phyloP scores from a whole-genome alignment of 2,888 invertebrate genomes.

The Harpalus rubripes region DNA sequence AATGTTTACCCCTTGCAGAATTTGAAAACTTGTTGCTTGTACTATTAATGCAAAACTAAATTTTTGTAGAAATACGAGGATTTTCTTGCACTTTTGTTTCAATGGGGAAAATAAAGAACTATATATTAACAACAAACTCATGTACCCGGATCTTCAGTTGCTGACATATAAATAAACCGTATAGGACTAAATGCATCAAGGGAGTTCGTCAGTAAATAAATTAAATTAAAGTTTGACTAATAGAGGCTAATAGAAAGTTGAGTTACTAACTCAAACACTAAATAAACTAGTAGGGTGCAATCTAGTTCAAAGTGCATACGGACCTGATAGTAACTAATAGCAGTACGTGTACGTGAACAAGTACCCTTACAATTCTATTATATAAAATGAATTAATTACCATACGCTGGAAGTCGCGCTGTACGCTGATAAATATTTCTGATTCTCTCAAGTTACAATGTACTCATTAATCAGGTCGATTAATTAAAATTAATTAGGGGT shows the following conservation, averaged over 20 bases:
- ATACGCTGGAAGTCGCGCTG: background rate
- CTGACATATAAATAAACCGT: background rate
- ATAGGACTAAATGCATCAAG: background rate
- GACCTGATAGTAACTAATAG: background rate
- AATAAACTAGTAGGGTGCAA: constrained; percentile 12
- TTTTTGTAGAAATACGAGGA: too few species aligned
- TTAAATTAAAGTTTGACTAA: constrained; percentile 6
- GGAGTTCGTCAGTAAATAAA: background rate
- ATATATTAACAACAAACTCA: too few species aligned
- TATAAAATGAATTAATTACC: background rate
- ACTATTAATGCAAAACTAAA: too few species aligned
- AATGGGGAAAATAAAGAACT: too few species aligned
- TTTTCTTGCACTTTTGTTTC: too few species aligned
- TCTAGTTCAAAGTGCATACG: constrained; percentile 15
- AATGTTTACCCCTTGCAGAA: too few species aligned
- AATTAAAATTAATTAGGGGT: constrained; percentile 29
- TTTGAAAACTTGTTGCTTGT: too few species aligned
- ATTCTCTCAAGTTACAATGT: constrained; percentile 28
- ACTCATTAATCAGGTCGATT: constrained; percentile 29
- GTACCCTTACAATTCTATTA: background rate
- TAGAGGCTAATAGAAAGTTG: constrained; percentile 16
- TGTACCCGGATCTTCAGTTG: background rate
- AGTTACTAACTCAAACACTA: constrained; percentile 4
- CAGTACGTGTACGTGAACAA: too few species aligned
- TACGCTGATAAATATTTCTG: background rate